Evolutionary conservation across 2,888 invertebrate species (phyloP), one percentile per base, ranked within the genome.

Genomic region (Eumacrocentrus americanus): DNA sequence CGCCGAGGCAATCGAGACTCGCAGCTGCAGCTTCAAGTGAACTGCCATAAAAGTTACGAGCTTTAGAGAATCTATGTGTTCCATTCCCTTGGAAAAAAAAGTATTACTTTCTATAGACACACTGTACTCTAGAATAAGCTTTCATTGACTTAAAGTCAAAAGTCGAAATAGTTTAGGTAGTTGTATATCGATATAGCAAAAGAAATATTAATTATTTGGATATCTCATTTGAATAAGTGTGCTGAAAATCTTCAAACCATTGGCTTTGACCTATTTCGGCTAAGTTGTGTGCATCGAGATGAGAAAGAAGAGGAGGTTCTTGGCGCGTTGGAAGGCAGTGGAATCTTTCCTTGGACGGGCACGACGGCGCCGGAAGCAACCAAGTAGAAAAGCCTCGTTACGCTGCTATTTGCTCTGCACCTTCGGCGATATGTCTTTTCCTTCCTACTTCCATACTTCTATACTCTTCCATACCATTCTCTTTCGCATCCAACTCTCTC

Each of bases 371-470:
- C 44, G 34, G 44, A 54, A 54, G 54, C 44, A 44, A 18, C 54
- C 44, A 54, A 54, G 44, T 44, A 44, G 44, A 56, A 56, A 56
- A 56, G 47, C 16, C 47, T 47, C 37, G 55, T 56, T 56, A 56
- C 46, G 23, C 4, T 47, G 16, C 25, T 56, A 46, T 56, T 46
- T 56, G 47, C 37, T 56, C 38, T 35, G 38, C 38, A 56, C 47
- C 55, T 56, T 56, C n/a, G 47, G 55, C 47, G 47, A 46, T 44
- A 20, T 54, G 37, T 56, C 37, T 56, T 47, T 44, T 42, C 46
- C 11, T 25, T 5, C 46, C 11, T 14, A 25, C 25, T n/a, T n/a
- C n/a, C 23, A n/a, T 23, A 42, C 20, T 11, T 18, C 9, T 20
- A 42, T 42, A 42, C 7, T n/a, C 18, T 18, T 16, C 5, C 20